A percentile compares a stretch with the other conserved stretches of the same genome.
Conservation (phyloP, 2,888 invertebrate species). For the Amiota minor region DNA sequence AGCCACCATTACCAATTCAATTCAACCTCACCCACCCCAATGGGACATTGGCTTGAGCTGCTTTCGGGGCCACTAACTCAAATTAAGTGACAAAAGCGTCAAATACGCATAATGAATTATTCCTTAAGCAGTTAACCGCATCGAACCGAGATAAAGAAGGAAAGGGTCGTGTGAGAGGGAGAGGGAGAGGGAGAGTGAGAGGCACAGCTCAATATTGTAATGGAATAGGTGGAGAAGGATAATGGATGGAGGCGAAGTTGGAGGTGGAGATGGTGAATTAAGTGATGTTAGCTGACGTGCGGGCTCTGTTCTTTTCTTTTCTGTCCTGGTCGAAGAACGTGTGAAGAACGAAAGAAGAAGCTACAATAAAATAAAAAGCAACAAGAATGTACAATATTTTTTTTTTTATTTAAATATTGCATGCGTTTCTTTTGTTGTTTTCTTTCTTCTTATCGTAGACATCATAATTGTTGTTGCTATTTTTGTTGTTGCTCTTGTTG, state of each 20-base stretch:
- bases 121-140: conserved; percentile 62
- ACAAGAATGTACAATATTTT: not conserved
- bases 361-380: not conserved
- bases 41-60: not conserved
- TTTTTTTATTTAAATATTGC: conserved; percentile 27
- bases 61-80: conserved; percentile 49
- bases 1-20: not conserved
- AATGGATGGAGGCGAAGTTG: too few species aligned
- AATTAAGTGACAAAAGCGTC: conserved; percentile 60
- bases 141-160: not conserved
- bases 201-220: too few species aligned
- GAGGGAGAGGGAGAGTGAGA: too few species aligned
- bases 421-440: conserved; percentile 5
- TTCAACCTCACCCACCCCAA: not conserved
- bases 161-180: too few species aligned
- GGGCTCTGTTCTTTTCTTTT: too few species aligned
- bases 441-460: not conserved
- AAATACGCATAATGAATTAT: conserved; percentile 65
- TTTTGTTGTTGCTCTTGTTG: not conserved
- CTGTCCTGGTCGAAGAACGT: too few species aligned
- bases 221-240: too few species aligned
- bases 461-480: not conserved
- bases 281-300: too few species aligned
- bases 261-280: too few species aligned
- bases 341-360: too few species aligned